Evolutionary conservation across 2,797 vertebrate genomes (phyloP).

Genomic region (Todus mexicanus): DNA sequence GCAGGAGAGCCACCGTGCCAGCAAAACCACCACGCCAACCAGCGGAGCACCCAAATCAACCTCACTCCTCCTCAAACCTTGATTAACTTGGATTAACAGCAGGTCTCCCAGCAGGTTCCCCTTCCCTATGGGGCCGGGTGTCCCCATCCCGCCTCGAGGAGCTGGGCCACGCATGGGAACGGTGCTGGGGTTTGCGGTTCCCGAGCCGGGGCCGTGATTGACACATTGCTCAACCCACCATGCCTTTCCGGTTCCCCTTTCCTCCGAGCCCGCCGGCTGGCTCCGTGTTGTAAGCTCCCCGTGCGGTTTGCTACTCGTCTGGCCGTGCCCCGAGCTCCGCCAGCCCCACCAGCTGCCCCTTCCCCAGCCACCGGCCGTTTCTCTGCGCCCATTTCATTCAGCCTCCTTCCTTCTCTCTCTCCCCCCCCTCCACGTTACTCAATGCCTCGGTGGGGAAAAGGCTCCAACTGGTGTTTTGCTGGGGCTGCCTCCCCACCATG

Average conservation of each 20-base stretch:
- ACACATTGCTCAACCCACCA: slow-evolving; percentile 71
- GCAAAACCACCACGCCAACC: background rate
- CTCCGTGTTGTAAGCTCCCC: background rate
- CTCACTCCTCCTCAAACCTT: background rate
- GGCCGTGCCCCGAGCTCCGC: background rate
- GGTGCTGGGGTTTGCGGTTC: slow-evolving; percentile 57
- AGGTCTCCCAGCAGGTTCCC: background rate
- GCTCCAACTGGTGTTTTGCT: background rate
- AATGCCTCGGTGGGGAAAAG: fast-evolving
- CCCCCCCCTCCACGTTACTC: background rate
- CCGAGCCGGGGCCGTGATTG: slow-evolving; percentile 62
- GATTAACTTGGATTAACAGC: fast-evolving
- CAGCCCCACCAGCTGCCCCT: background rate
- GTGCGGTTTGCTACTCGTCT: background rate
- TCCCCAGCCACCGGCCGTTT: background rate
- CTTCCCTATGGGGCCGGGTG: background rate
- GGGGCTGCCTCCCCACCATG: background rate
- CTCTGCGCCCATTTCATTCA: background rate
- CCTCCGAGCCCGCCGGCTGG: background rate
- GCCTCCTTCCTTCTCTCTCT: background rate
- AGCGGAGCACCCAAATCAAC: fast-evolving
- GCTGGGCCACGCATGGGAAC: background rate
- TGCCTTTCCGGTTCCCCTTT: slow-evolving; percentile 72
- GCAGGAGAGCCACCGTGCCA: fast-evolving
- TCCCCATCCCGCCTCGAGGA: background rate